Conservation (phyloP, 1,140 invertebrate species). For the Zaprionus inermis region DNA sequence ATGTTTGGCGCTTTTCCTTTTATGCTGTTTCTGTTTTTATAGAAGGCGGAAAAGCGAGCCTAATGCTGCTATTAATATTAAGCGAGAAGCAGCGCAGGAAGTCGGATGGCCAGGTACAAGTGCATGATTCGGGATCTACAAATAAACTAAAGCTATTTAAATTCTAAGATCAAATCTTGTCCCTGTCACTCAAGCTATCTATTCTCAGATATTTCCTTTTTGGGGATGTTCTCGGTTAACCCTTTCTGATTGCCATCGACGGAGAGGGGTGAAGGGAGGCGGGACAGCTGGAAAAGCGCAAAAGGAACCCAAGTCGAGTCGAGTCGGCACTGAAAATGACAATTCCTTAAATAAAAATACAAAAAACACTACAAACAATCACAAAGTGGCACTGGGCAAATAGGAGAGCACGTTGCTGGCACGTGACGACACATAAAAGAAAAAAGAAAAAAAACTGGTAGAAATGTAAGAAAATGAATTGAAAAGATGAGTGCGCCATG, state of each 20-base stretch:
- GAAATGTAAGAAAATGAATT: conserved; percentile 39
- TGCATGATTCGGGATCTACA: conserved; percentile 5
- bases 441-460: conserved; percentile 43
- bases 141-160: conserved; percentile 18
- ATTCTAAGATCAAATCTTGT: conserved; percentile 6
- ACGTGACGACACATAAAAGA: conserved; percentile 60
- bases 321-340: conserved; percentile 13
- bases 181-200: background rate
- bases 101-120: background rate
- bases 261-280: background rate
- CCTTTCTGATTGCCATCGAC: conserved; percentile 14
- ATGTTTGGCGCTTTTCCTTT: conserved; percentile 5
- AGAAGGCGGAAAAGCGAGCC: conserved; percentile 7
- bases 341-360: conserved; percentile 27
- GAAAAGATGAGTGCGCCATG: conserved; percentile 38
- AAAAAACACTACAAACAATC: conserved; percentile 69
- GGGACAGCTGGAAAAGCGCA: background rate
- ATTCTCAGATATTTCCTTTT: background rate
- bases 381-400: conserved; percentile 67
- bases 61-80: conserved; percentile 25
- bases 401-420: conserved; percentile 56
- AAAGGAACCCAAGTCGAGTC: conserved; percentile 1
- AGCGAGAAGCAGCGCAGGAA: background rate
- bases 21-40: conserved; percentile 5
- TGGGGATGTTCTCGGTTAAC: background rate